Evolutionary conservation across 2,888 invertebrate genomes (phyloP).

Genomic region (Limnephilus auricula): DNA sequence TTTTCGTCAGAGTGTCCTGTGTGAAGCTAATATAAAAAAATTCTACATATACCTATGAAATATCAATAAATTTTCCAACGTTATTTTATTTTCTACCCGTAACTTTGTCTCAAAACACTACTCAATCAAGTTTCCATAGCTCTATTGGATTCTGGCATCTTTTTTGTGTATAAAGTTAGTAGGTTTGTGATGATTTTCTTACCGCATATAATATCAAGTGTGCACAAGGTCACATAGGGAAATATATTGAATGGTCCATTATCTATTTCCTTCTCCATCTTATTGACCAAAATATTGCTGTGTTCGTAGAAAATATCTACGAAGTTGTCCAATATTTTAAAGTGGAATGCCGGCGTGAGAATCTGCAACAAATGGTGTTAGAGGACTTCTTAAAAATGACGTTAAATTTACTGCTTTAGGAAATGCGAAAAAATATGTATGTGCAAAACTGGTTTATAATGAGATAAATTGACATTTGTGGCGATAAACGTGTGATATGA

Average conservation of each 20-base stretch:
- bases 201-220: constrained; percentile 84
- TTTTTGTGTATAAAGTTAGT: no score
- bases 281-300: constrained; percentile 76
- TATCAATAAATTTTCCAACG: no score
- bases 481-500: not conserved
- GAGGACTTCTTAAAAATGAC: not conserved
- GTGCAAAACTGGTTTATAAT: not conserved
- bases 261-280: constrained; percentile 72
- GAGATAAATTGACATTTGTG: not conserved
- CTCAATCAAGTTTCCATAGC: no score
- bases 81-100: no score
- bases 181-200: constrained; percentile 66
- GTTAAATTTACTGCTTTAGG: not conserved
- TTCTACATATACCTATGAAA: no score
- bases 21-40: no score
- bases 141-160: no score
- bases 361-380: constrained; percentile 70
- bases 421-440: not conserved
- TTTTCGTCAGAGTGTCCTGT: no score
- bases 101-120: no score
- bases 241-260: constrained; percentile 77
- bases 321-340: constrained; percentile 83
- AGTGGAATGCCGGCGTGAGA: constrained; percentile 84
- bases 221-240: constrained; percentile 80
- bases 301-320: constrained; percentile 82